Percentiles rank a stretch among this genome's conserved stretches.
phyloP scores from a whole-genome alignment of 2,888 invertebrate genomes.

The Adineta ricciae region DNA sequence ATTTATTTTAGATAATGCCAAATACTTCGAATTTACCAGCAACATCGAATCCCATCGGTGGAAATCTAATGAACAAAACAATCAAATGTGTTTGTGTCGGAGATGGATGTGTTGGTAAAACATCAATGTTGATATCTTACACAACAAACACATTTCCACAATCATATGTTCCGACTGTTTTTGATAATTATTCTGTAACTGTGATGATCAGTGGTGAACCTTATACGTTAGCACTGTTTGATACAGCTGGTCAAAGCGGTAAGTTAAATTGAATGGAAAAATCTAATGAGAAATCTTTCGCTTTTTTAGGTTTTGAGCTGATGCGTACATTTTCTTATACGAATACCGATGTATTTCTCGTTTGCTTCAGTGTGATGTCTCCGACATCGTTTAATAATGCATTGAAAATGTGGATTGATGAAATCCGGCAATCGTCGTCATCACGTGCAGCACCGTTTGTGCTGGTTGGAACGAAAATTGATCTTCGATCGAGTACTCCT shows the following conservation, averaged over 20 bases:
- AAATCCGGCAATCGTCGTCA: constrained; percentile 1
- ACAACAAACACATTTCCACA: constrained; percentile 19
- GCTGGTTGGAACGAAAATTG: constrained; percentile 4
- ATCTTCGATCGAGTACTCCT: neutral
- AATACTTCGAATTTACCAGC: neutral
- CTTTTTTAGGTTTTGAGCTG: neutral
- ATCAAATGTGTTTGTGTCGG: constrained; percentile 20
- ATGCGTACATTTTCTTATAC: neutral
- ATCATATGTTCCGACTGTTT: constrained; percentile 1
- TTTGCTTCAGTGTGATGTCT: constrained; percentile 19
- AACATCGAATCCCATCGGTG: neutral
- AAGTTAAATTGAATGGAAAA: neutral
- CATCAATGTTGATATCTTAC: neutral
- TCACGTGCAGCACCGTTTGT: neutral
- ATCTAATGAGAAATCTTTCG: neutral
- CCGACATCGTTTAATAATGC: constrained; percentile 10
- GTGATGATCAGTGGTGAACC: constrained; percentile 13
- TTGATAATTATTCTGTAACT: constrained; percentile 21
- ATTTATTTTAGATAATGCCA: neutral
- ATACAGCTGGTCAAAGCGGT: constrained; percentile 8
- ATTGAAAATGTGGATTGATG: neutral
- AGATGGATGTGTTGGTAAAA: constrained; percentile 9
- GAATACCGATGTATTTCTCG: constrained; percentile 8
- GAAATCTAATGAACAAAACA: constrained; percentile 8
- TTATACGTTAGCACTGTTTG: neutral